Evolutionary conservation across 1,140 invertebrate species (phyloP).

Genomic region (Melipona quadrifasciata): DNA sequence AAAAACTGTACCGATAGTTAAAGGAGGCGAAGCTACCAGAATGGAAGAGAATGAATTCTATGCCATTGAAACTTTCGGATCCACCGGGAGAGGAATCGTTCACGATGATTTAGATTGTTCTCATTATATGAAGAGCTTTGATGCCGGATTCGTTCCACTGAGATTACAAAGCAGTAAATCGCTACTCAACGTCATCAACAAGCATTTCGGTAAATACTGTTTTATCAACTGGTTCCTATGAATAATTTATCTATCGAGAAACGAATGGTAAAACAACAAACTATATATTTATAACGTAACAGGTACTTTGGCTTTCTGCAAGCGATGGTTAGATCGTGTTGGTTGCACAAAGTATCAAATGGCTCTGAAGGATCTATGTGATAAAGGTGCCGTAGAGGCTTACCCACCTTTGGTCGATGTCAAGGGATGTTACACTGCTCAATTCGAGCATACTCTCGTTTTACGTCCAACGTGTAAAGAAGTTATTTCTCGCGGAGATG

Average conservation of each 20-base stretch:
- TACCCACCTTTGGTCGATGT: conserved; percentile 99
- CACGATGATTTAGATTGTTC: conserved; percentile 99
- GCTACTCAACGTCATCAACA: conserved; percentile 97
- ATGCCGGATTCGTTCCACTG: conserved; percentile 95
- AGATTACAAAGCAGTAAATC: conserved; percentile 96
- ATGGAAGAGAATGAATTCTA: conserved; percentile 99
- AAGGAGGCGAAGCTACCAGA: conserved; percentile 97
- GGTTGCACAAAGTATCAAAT: conserved; percentile 99
- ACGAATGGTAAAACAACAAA: not conserved
- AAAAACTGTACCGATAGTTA: conserved; percentile 99
- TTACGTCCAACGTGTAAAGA: conserved; percentile 99
- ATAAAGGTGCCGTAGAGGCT: conserved; percentile 96
- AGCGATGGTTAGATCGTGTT: conserved; percentile 98
- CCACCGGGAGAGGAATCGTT: conserved; percentile 97
- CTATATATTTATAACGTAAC: conserved; percentile 52
- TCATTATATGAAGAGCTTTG: conserved; percentile 99
- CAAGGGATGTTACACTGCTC: conserved; percentile 99
- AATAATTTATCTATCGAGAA: not conserved
- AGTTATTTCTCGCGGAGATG: conserved; percentile 96
- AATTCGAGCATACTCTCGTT: conserved; percentile 99
- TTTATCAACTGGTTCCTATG: not conserved
- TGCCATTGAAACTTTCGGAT: conserved; percentile 99
- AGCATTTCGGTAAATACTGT: conserved; percentile 89
- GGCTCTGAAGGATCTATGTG: conserved; percentile 98
- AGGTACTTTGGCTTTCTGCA: conserved; percentile 98